Base-by-base conservation (phyloP, 2,113 vertebrate species). In the Bubalus kerabau region DNA sequence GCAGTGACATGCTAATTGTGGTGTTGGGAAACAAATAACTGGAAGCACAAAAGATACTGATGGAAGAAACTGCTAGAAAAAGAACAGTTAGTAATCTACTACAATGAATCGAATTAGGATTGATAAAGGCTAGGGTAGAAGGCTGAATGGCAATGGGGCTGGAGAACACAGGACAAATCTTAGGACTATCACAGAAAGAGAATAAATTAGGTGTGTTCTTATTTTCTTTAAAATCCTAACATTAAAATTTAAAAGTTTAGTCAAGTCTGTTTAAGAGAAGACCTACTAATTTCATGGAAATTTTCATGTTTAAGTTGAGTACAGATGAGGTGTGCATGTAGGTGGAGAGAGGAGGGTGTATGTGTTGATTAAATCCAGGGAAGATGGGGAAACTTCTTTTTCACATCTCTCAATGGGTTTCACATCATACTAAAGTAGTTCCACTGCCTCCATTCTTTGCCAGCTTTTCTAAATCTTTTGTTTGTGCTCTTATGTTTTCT, bases 121-220 rank as follows among this genome's bases (percentile, higher is more conserved):
- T 56, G 81, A 60, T 11, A 71, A 74, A 90, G 15, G 17, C 2
- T 7, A n/a, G 7, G 13, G 10, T 19, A 23, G 21, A 23, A n/a
- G 5, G 12, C 9, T 89, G 30, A 19, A 40, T n/a, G n/a, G 28
- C 14, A 3, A 1, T 5, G 24, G 16, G 23, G 12, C 15, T 24
- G 26, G 3, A 83, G 19, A 40, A 36, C 13, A 10, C 0, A 11
- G 5, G 12, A 13, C 3, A 32, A 0, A 23, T 46, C 6, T 48
- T 64, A 21, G 23, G 12, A 60, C 59, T 52, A 19, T 24, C 57
- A 28, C 4, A 3, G 19, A 9, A 83, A 86, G 17, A 15, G 19
- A 48, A 48, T 48, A 56, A n/a, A 56, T 43, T 71, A 16, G 2
- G 15, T 17, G 48, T 86, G 1, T 62, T 96, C 40, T 46, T 46